Conservation (phyloP, 2,888 invertebrate genomes). For the Aleiodes testaceus region DNA sequence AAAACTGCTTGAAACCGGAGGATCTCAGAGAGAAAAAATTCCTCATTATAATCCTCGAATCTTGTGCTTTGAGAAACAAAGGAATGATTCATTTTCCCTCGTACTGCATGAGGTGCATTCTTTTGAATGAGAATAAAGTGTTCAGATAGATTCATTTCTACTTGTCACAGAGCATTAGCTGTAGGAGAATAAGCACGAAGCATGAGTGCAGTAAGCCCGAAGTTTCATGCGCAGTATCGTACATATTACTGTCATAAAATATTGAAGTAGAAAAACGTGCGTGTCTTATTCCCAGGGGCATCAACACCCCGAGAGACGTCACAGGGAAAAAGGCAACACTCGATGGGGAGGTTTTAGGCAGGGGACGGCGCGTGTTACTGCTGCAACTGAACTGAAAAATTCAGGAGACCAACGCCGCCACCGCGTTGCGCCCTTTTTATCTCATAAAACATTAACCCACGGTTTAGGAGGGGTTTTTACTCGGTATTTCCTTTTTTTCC, state of each 20-base stretch:
- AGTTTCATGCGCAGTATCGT: slow-evolving; percentile 48
- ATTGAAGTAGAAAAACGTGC: slow-evolving; percentile 66
- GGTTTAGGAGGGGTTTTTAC: slow-evolving; percentile 43
- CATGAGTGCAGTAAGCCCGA: background rate
- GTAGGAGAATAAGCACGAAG: background rate
- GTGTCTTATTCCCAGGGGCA: slow-evolving; percentile 61
- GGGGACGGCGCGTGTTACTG: slow-evolving; percentile 25
- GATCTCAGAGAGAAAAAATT: too few species aligned
- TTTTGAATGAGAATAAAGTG: too few species aligned
- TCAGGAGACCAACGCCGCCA: slow-evolving; percentile 60
- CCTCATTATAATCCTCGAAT: too few species aligned
- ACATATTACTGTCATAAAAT: slow-evolving; percentile 70
- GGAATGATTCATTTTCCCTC: too few species aligned
- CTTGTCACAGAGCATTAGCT: background rate
- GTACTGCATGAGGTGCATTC: background rate
- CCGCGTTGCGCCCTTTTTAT: slow-evolving; percentile 65
- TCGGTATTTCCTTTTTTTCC: slow-evolving; percentile 42
- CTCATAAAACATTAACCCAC: slow-evolving; percentile 68
- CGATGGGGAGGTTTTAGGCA: slow-evolving; percentile 32
- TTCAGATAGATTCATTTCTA: background rate
- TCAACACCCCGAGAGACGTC: slow-evolving; percentile 64
- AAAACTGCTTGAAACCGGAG: too few species aligned
- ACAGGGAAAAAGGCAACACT: slow-evolving; percentile 43
- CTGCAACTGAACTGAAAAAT: slow-evolving; percentile 62
- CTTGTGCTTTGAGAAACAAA: too few species aligned